Base-by-base conservation (phyloP, 2,113 vertebrate species). In the Eptesicus fuscus region DNA sequence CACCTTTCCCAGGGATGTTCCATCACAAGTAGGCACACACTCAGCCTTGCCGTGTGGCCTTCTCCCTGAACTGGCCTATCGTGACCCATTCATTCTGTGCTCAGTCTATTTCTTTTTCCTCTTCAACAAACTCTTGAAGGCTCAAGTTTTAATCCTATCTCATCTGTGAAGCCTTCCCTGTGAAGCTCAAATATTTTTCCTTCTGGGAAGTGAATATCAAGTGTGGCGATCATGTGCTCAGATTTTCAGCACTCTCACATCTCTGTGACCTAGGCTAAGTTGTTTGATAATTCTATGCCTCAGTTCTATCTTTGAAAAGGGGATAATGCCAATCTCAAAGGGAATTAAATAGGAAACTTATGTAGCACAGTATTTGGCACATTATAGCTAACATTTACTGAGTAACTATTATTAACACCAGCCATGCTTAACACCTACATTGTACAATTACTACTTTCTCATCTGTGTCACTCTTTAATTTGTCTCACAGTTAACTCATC, bases 11-110 rank as follows among this genome's bases (percentile, higher is more conserved):
- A 70, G 67, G 12, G 56, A 40, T 3, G 14, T 7, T 23, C 61
- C 0, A 0, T 3, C 37, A 7, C 17, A n/a, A 13, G 4, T 2
- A 17, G 74, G n/a, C 32, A 53, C 7, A 9, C 1, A 16, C 10
- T 65, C 82, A 9, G 17, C 12, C 51, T 32, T 7, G 32, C 18
- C 76, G 49, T 32, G 18, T 1, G 0, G 42, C 0, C 8, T 30
- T 13, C 35, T 67, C 37, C n/a, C 8, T 9, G 47, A 51, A n/a
- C 2, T 16, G 7, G 10, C n/a, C 42, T 23, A 7, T 42, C 13
- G 16, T 77, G 7, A 49, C 44, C 37, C 32, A 28, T 35, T 32
- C 32, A 28, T 35, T 32, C 49, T 47, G 23, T 9, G 22, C 35
- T 87, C 47, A 28, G 5, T 7, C 67, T 47, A 22, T 14, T 51